Conservation (phyloP, 2,113 vertebrate species). For the Hippocampus guttulatus region DNA sequence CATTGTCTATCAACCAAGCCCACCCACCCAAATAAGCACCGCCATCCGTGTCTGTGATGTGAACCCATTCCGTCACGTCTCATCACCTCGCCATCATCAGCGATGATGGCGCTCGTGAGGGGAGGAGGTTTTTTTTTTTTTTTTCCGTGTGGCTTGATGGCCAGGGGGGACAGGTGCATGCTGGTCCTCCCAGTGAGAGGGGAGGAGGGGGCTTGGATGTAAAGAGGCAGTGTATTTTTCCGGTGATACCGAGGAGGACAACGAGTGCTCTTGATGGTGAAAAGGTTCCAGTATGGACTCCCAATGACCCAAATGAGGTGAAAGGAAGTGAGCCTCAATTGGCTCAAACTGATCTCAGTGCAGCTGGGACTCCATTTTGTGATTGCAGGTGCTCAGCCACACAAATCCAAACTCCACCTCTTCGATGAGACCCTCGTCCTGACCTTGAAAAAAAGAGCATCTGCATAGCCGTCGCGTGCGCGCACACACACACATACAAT, state of each 20-base stretch:
- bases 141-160: background rate
- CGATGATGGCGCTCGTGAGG: background rate
- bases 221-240: background rate
- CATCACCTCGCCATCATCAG: constrained; percentile 10
- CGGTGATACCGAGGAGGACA: background rate
- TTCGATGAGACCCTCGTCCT: constrained; percentile 18
- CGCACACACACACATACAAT: too few species aligned
- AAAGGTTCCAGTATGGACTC: background rate
- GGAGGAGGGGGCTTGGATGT: background rate
- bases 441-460: constrained; percentile 61
- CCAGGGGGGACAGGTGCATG: constrained; percentile 53
- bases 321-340: constrained; percentile 40
- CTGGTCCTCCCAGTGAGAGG: constrained; percentile 30
- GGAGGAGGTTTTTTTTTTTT: background rate
- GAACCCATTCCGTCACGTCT: constrained; percentile 54
- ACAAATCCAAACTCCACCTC: constrained; percentile 13
- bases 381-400: constrained; percentile 60
- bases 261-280: background rate
- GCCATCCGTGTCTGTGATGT: constrained; percentile 6
- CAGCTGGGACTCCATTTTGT: constrained; percentile 66
- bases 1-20: background rate
- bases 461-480: constrained; percentile 31
- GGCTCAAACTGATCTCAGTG: constrained; percentile 31
- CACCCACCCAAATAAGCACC: constrained; percentile 1
- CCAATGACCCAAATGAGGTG: constrained; percentile 11